phyloP scores from a whole-genome alignment of 2,797 vertebrate species.

The Sebastes vulpes region DNA sequence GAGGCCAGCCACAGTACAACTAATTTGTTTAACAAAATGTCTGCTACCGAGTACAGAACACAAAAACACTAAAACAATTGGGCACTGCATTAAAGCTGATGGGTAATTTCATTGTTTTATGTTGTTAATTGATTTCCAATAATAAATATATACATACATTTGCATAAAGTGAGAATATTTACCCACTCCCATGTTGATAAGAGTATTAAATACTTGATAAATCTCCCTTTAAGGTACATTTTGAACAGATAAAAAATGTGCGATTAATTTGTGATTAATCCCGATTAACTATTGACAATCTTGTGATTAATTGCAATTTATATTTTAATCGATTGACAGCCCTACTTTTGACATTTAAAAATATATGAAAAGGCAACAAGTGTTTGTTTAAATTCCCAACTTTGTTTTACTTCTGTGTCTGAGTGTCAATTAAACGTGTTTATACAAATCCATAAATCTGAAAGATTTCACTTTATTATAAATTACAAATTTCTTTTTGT shows the following conservation, averaged over 20 bases:
- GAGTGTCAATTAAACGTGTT: background rate
- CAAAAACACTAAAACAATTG: background rate
- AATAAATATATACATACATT: too few relatives aligned
- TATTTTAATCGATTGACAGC: background rate
- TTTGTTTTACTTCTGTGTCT: background rate
- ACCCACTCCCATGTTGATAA: too few relatives aligned
- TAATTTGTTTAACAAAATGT: background rate
- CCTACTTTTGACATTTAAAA: background rate
- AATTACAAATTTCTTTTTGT: conserved; percentile 32
- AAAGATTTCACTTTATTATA: conserved; percentile 33
- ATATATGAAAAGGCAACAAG: background rate
- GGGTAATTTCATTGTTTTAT: background rate
- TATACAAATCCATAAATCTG: background rate
- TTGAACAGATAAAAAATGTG: too few relatives aligned
- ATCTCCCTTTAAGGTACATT: too few relatives aligned
- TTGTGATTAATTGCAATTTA: too few relatives aligned
- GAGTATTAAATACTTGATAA: too few relatives aligned
- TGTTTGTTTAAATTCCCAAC: background rate
- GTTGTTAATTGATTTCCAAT: too few relatives aligned
- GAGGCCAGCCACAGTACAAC: background rate
- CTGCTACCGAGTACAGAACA: background rate
- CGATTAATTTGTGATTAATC: too few relatives aligned
- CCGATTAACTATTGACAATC: too few relatives aligned
- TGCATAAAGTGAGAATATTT: too few relatives aligned
- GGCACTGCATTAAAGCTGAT: background rate